Evolutionary conservation across 2,797 vertebrate genomes (phyloP).

Genomic region (Apogon talboti): DNA sequence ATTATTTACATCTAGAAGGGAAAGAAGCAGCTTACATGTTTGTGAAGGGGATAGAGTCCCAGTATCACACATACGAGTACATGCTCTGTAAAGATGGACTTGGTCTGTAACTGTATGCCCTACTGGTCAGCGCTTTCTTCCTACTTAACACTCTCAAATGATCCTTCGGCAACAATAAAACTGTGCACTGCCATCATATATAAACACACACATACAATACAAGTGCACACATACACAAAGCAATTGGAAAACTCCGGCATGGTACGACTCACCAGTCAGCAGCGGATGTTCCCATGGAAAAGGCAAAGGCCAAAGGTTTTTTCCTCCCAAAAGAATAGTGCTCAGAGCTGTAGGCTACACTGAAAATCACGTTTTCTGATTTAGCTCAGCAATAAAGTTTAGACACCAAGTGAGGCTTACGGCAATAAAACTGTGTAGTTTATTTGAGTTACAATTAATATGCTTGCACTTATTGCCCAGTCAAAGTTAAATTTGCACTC

Average conservation of each 20-base stretch:
- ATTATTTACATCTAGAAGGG: slow-evolving; percentile 22
- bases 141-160: slow-evolving; percentile 1
- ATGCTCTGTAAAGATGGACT: slow-evolving; percentile 8
- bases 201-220: not conserved
- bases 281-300: slow-evolving; percentile 34
- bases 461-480: not conserved
- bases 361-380: slow-evolving; percentile 7
- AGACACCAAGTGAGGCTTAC: not conserved
- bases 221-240: slow-evolving; percentile 22
- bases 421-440: not conserved
- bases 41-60: not conserved
- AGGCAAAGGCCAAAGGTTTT: slow-evolving; percentile 26
- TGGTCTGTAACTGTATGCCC: slow-evolving; percentile 13
- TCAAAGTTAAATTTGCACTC: slow-evolving; percentile 4
- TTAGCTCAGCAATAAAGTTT: slow-evolving; percentile 4
- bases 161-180: slow-evolving; percentile 49
- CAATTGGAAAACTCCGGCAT: slow-evolving; percentile 7
- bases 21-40: not conserved
- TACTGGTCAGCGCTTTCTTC: not conserved
- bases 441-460: not conserved
- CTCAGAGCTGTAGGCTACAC: slow-evolving; percentile 1
- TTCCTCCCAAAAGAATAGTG: slow-evolving; percentile 19
- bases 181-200: not conserved
- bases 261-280: slow-evolving; percentile 23
- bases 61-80: slow-evolving; percentile 6